A percentile compares a stretch with the other conserved stretches of the same genome.
Conservation (phyloP, 2,797 vertebrate genomes). For the Cossypha polioptera region DNA sequence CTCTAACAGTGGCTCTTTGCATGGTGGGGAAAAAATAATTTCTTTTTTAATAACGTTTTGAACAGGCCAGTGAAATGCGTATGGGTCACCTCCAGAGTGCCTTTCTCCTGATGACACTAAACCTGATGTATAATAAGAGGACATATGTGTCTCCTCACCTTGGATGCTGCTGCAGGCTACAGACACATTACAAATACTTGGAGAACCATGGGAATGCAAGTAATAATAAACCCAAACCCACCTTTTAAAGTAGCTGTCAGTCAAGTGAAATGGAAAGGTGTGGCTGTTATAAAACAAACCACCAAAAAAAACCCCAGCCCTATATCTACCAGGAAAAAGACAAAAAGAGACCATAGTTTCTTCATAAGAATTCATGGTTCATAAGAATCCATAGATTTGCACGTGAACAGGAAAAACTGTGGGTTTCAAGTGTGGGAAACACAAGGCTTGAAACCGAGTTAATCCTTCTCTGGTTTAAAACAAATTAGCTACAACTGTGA, state of each 20-base stretch:
- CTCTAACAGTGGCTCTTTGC: background rate
- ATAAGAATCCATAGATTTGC: background rate
- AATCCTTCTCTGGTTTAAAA: background rate
- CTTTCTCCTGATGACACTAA: background rate
- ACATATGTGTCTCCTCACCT: background rate
- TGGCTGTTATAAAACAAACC: background rate
- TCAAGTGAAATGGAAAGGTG: background rate
- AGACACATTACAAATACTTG: background rate
- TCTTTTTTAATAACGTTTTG: background rate
- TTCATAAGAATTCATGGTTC: background rate
- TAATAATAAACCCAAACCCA: background rate
- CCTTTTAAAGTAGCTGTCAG: background rate
- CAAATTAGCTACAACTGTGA: background rate
- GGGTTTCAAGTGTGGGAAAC: background rate
- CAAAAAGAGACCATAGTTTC: background rate
- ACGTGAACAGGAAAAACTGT: background rate
- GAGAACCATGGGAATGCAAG: background rate
- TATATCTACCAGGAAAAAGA: background rate
- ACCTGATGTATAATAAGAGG: background rate
- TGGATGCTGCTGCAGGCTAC: background rate
- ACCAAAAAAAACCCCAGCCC: background rate
- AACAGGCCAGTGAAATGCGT: background rate
- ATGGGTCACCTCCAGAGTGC: background rate
- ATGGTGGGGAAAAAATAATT: no score
- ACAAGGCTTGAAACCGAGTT: background rate